Evolutionary conservation across 2,888 invertebrate species (phyloP), one percentile per base, ranked within the genome.

Genomic region (Aplocera efformata): DNA sequence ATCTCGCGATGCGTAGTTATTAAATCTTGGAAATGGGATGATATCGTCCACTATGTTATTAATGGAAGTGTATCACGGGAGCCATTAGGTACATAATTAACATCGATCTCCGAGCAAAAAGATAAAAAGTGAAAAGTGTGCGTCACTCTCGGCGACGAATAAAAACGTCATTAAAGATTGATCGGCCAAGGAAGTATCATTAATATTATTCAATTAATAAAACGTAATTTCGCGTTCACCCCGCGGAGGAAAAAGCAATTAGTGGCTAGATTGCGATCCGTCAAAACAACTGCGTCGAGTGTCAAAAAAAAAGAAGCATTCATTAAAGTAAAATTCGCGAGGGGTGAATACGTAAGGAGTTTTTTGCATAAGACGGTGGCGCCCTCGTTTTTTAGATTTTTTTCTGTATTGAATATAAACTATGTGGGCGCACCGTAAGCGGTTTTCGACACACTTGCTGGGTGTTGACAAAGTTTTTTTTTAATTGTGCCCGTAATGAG

Each of bases 131-230:
- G 68, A 70, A 72, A 71, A 72, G 61, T 66, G 67, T 66, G 67
- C 76, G 76, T 75, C 77, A 77, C 77, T 81, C 75, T 70, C 67
- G 58, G 60, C 72, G 68, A 74, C 79, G 77, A 83, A 85, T 84
- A 85, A 85, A 86, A 86, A 84, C 82, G 82, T 79, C 82, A 82
- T 85, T 83, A 82, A 79, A 84, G 86, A 86, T 86, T 84, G 85
- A 88, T 88, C 66, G 79, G 79, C 72, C 66, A 69, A 78, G 76
- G 74, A 81, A 80, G 85, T 81, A 81, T 86, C 88, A 86, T 88
- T 88, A 86, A 86, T 86, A 86, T 84, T 86, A 88, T 88, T 88
- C 85, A 88, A 88, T 88, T 88, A 88, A 88, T 88, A 85, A 84
- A 86, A 85, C 74, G 82, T 83, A 85, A 88, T 86, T 85, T 83